Evolutionary conservation across 2,888 invertebrate genomes (phyloP), one percentile per base, ranked within the genome.

Genomic region (Mesoligia furuncula): DNA sequence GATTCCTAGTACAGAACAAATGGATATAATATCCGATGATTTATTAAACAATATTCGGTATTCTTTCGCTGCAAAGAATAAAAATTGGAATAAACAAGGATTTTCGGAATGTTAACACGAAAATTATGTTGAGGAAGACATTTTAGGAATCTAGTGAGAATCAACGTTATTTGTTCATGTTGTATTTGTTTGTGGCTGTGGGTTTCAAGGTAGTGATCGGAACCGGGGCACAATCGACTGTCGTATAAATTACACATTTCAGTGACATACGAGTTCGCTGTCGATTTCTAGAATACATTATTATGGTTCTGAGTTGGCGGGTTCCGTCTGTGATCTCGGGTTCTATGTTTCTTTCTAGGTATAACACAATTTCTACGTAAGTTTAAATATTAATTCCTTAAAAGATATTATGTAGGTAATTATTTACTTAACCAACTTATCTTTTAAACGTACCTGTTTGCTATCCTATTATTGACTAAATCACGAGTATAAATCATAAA

Each of bases 231-330:
- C 84, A 79, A 79, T 87, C 65, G 74, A 71, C 76, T 78, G 73
- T 86, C 85, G 88, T 85, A 91, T 91, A 90, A 90, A 89, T 90
- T 89, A 85, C 81, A 77, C 77, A 83, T 90, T 87, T 79, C 67
- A 80, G 79, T 83, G 87, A 85, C 83, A 85, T 88, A 89, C 88
- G 87, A 75, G 82, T 82, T 85, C 75, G 80, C 72, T 84, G 67
- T 83, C 75, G 64, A 73, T 85, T 79, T 73, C 57, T 81, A 69
- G 20, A 72, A 73, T 59, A 69, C 65, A 87, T 84, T 80, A 59
- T 73, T 77, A 82, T 81, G 66, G 61, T 75, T 74, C 45, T 59
- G 76, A 75, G 69, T 77, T 86, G 77, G 77, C 59, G 71, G 62
- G 77, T 61, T 62, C n/a, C 39, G 20, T 61, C 62, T 36, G 27